These are phyloP conservation scores for Colossoma macropomum DNA, from an alignment of 2,113 vertebrate genomes.

Conservation along the genomic window DNA sequence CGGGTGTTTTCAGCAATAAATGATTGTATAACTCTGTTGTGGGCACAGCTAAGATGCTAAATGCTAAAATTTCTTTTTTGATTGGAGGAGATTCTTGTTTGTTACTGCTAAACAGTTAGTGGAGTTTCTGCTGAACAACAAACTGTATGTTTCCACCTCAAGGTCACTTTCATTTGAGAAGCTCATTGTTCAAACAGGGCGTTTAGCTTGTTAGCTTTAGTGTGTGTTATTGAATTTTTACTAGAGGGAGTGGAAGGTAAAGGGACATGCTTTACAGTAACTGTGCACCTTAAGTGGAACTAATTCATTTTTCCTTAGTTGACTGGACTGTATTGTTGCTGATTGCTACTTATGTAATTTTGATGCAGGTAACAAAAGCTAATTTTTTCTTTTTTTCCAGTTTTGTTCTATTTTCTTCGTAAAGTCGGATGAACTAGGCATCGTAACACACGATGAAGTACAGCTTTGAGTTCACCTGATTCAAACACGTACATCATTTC, in stretches of 20 bases:
- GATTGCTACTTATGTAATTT: not conserved
- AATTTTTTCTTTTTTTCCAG: no score
- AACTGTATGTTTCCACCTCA: not conserved
- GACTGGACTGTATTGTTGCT: not conserved
- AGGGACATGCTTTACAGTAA: not conserved
- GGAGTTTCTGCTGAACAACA: not conserved
- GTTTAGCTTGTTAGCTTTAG: not conserved
- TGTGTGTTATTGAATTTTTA: not conserved
- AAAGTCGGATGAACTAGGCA: not conserved
- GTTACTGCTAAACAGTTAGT: not conserved
- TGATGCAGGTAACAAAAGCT: not conserved
- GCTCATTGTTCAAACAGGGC: not conserved
- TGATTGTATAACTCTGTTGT: not conserved
- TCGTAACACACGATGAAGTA: not conserved
- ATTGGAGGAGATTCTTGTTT: not conserved
- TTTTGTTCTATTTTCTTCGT: no score
- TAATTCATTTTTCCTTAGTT: not conserved
- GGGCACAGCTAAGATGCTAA: not conserved
- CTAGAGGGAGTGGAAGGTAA: no score
- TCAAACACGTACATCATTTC: no score
- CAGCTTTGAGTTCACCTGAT: no score
- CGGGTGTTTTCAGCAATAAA: not conserved
- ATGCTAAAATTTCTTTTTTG: not conserved
- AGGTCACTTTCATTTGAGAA: not conserved
- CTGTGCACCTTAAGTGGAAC: not conserved